Percentiles rank a stretch among this genome's conserved stretches.
phyloP scores from a whole-genome alignment of 2,113 vertebrate genomes.

The Clarias magur region DNA sequence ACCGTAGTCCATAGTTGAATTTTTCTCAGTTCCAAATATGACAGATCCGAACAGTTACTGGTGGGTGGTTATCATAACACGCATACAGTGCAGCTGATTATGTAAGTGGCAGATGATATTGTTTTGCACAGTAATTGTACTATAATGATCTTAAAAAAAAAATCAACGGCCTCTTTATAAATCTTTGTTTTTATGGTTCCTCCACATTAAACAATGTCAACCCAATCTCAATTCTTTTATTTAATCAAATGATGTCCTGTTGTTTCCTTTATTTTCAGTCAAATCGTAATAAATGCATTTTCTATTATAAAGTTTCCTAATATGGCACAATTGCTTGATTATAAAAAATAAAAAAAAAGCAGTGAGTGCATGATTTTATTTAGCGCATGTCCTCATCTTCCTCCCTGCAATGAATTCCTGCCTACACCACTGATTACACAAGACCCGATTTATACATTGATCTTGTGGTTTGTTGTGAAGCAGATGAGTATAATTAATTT shows the following conservation, averaged over 20 bases:
- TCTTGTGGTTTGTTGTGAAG: not conserved
- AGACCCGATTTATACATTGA: not conserved
- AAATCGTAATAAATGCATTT: not conserved
- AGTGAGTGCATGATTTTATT: not conserved
- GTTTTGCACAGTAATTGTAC: not conserved
- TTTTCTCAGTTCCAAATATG: not conserved
- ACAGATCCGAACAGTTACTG: not conserved
- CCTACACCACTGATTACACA: not conserved
- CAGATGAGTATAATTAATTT: not conserved
- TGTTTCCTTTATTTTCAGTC: not conserved
- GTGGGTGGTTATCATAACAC: not conserved
- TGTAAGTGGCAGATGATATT: not conserved
- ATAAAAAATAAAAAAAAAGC: not conserved
- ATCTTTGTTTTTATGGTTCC: not conserved
- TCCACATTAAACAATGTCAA: not conserved
- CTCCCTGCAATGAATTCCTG: not conserved
- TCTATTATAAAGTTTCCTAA: not conserved
- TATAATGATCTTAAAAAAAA: not conserved
- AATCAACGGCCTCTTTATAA: not conserved
- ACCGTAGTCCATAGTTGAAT: not conserved
- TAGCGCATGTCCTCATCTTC: not conserved
- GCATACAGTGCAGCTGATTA: not conserved
- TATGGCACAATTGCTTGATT: not conserved
- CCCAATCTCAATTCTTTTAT: not conserved
- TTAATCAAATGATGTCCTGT: not conserved